phyloP scores from a whole-genome alignment of 2,888 invertebrate species.

The Chorisops tibialis region DNA sequence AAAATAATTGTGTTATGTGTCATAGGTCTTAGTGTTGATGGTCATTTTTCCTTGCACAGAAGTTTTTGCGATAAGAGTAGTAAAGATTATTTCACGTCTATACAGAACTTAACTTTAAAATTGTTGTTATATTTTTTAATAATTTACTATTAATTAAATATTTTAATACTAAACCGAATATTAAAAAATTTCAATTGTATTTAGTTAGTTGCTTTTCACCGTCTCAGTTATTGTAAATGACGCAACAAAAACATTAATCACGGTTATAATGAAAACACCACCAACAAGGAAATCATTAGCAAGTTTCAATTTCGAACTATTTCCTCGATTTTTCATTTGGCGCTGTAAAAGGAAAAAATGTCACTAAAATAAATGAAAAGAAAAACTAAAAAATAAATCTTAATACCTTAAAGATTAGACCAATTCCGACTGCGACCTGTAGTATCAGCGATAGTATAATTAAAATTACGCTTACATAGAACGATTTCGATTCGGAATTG shows the following conservation, averaged over 20 bases:
- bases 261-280: conserved; percentile 64
- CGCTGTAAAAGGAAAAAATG: conserved; percentile 38
- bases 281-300: conserved; percentile 63
- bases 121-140: too few species aligned
- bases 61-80: too few species aligned
- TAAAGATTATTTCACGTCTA: too few species aligned
- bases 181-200: too few species aligned
- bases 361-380: not conserved
- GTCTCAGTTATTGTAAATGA: conserved; percentile 48
- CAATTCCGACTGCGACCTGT: conserved; percentile 62
- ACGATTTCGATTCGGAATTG: conserved; percentile 58
- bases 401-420: conserved; percentile 61
- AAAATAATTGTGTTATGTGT: too few species aligned
- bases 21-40: too few species aligned
- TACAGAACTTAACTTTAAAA: too few species aligned
- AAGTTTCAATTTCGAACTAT: conserved; percentile 50
- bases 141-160: too few species aligned
- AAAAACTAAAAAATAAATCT: conserved; percentile 27
- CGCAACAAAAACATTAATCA: conserved; percentile 67
- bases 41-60: too few species aligned
- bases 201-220: not conserved
- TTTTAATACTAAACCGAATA: too few species aligned
- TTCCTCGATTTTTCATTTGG: conserved; percentile 41
- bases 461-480: conserved; percentile 57
- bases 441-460: conserved; percentile 60